These are phyloP conservation scores for Lepidochitona cinerea DNA, from an alignment of 2,888 invertebrate genomes.

Conservation along the genomic window DNA sequence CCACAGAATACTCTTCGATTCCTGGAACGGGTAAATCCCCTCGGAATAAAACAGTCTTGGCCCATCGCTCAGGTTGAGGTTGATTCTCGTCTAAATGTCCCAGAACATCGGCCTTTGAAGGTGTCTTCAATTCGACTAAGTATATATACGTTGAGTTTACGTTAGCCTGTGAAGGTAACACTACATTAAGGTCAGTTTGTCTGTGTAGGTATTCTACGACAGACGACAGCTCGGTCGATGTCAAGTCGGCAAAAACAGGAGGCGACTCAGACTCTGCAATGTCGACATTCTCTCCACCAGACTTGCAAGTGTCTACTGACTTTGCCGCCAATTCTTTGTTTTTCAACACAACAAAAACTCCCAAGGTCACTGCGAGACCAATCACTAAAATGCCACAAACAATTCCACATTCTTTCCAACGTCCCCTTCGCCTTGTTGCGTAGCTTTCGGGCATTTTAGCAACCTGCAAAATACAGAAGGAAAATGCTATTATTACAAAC, in stretches of 20 bases:
- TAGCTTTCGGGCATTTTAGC: no score
- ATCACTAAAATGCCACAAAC: not conserved
- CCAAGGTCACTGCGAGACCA: not conserved
- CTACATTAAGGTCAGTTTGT: not conserved
- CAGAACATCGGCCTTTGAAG: slow-evolving; percentile 39
- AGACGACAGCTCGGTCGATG: not conserved
- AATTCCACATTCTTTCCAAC: slow-evolving; percentile 6
- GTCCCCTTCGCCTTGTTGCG: no score
- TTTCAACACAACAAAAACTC: not conserved
- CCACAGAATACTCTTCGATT: slow-evolving; percentile 44
- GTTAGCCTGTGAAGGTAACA: not conserved
- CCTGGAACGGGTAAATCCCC: slow-evolving; percentile 28
- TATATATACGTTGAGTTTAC: slow-evolving; percentile 30
- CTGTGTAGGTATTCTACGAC: not conserved
- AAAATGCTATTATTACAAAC: no score
- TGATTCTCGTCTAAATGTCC: slow-evolving; percentile 31
- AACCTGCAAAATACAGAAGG: no score
- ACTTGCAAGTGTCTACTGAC: not conserved
- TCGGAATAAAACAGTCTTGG: slow-evolving; percentile 37
- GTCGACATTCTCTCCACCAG: not conserved
- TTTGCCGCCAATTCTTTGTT: slow-evolving; percentile 1
- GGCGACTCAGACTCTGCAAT: not conserved
- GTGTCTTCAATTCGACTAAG: slow-evolving; percentile 39
- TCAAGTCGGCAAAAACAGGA: not conserved
- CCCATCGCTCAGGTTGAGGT: slow-evolving; percentile 35